phyloP scores from a whole-genome alignment of 2,113 vertebrate genomes.

The Pholis gunnellus region DNA sequence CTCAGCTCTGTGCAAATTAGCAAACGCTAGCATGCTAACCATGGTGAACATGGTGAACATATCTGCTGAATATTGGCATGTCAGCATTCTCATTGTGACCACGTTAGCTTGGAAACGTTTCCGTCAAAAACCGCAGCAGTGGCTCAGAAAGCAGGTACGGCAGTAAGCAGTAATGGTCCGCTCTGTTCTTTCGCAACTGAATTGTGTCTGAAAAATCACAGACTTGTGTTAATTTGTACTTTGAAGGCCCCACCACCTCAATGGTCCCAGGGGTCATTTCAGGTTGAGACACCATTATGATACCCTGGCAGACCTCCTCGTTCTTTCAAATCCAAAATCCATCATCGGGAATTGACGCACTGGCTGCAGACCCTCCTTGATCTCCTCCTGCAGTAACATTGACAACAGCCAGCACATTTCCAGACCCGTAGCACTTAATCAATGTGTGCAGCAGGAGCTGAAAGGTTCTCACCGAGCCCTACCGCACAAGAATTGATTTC shows the following conservation, averaged over 20 bases:
- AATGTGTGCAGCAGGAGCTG: conserved; percentile 43
- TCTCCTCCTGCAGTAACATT: conserved; percentile 15
- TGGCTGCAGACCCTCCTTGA: conserved; percentile 21
- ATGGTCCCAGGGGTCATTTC: background rate
- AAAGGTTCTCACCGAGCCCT: conserved; percentile 12
- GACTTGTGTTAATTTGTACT: background rate
- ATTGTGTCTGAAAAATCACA: background rate
- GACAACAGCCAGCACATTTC: conserved; percentile 20
- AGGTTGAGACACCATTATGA: background rate
- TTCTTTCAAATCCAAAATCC: conserved; percentile 33
- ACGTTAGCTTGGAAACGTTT: background rate
- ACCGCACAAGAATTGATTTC: conserved; percentile 46
- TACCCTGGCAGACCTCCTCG: background rate
- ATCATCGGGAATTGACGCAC: background rate
- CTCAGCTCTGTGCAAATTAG: no score
- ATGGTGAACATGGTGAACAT: background rate
- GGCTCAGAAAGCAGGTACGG: background rate
- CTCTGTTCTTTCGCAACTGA: background rate
- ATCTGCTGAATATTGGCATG: background rate
- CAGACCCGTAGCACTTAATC: conserved; percentile 42
- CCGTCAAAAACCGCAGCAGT: background rate
- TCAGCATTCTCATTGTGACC: background rate
- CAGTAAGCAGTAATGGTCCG: background rate
- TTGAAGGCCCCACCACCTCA: background rate
- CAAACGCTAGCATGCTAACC: no score